These are phyloP conservation scores for Athrips mouffetella DNA, from an alignment of 2,888 invertebrate genomes.

Conservation along the genomic window DNA sequence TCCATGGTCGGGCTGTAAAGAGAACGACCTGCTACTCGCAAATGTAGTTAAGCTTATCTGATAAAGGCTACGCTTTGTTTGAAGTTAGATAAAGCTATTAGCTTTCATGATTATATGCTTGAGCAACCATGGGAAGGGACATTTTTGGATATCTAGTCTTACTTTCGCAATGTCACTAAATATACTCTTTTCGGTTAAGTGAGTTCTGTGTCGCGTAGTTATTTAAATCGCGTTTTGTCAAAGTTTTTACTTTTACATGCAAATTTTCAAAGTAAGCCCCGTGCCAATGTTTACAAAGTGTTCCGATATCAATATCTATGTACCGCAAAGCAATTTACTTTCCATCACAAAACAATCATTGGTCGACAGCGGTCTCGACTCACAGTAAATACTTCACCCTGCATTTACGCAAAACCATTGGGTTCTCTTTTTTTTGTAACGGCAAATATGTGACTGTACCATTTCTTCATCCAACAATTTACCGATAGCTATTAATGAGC, in stretches of 20 bases:
- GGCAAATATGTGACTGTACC: too few relatives aligned
- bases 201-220: too few relatives aligned
- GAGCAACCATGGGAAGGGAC: neutral
- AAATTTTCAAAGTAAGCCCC: neutral
- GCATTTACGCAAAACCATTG: slow-evolving; percentile 13
- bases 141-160: slow-evolving; percentile 1
- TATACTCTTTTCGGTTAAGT: too few relatives aligned
- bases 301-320: slow-evolving; percentile 27
- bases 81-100: slow-evolving; percentile 52
- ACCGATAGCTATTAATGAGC: too few relatives aligned
- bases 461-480: too few relatives aligned
- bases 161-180: neutral
- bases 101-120: slow-evolving; percentile 29
- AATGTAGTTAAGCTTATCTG: slow-evolving; percentile 52
- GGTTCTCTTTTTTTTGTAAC: neutral
- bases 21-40: slow-evolving; percentile 33
- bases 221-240: too few relatives aligned
- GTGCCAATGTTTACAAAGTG: neutral
- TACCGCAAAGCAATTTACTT: slow-evolving; percentile 63
- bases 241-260: neutral
- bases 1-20: slow-evolving; percentile 7
- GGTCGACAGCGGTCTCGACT: slow-evolving; percentile 21
- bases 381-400: slow-evolving; percentile 22
- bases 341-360: slow-evolving; percentile 67
- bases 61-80: slow-evolving; percentile 49